Base-by-base conservation (phyloP, 2,113 vertebrate genomes). In the Aldabrachelys gigantea region DNA sequence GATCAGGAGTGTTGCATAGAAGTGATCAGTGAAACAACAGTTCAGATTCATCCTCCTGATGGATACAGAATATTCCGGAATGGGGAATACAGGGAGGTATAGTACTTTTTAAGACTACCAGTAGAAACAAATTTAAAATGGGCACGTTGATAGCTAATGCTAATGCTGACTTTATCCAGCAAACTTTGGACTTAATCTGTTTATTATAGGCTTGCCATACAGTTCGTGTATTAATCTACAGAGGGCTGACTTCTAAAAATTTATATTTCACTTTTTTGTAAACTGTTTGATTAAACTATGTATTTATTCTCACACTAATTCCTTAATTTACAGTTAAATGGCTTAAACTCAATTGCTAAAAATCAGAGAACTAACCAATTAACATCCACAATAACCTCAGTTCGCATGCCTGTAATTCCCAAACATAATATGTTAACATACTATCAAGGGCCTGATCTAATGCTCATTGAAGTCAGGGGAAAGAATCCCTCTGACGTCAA, bases 61-160 rank as follows among this genome's bases (percentile, higher is more conserved):
- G 99, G 99, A 0, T 99, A 98, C 85, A 98, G 98, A 78, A 96
- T 98, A 11, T 98, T 98, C 97, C 98, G 99, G 27, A 99, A 99
- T 95, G 99, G 99, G 22, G 99, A 99, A 72, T 99, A 98, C 93
- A 99, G 99, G 93, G 99, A 99, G 99, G 99, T 99, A 89, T 88
- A 78, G 50, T 14, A 54, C 16, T 89, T 44, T 50, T 16, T 22
- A 47, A 59, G 38, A 69, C 35, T 69, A 19, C 4, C 65, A 38
- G n/a, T 72, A 38, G 65, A 72, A 72, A 38, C 65, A 72, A 10
- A 72, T 38, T 22, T 72, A 10, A 72, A 38, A 38, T 22, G n/a
- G n/a, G 65, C 35, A 38, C 22, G 65, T 27, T 59, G 11, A 59
- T 59, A 59, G 11, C 57, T 59, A 59, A 31, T 59, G 27, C 27